Percentiles rank a stretch among this genome's conserved stretches.
Conservation (phyloP, 2,113 vertebrate genomes). For the Pungitius pungitius region DNA sequence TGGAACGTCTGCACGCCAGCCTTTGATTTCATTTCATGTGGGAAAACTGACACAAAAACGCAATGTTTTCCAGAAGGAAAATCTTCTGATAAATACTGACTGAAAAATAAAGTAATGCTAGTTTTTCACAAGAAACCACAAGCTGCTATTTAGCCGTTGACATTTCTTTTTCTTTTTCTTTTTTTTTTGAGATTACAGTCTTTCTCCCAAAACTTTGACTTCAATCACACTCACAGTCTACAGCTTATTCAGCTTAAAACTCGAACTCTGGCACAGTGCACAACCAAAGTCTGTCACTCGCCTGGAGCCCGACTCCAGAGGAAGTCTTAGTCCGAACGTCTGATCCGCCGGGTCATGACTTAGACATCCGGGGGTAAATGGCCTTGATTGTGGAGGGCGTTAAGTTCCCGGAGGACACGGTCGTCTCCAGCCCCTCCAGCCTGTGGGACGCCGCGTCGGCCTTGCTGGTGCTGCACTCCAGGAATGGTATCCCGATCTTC, state of each 20-base stretch:
- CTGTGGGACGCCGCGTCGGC: conserved; percentile 81
- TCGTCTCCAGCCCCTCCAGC: conserved; percentile 81
- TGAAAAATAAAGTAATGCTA: conserved; percentile 20
- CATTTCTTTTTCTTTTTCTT: conserved; percentile 5
- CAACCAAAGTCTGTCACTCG: neutral
- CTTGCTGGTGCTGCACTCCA: conserved; percentile 86
- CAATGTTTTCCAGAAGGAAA: neutral
- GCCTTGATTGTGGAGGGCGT: conserved; percentile 77
- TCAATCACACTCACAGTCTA: neutral
- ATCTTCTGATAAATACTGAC: conserved; percentile 40
- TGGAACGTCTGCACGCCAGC: conserved; percentile 20
- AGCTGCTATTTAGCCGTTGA: neutral
- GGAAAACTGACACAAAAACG: conserved; percentile 13
- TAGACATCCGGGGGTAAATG: conserved; percentile 72
- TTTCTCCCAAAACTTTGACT: conserved; percentile 37
- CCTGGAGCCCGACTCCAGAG: neutral
- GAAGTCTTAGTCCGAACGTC: conserved; percentile 3
- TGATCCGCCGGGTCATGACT: conserved; percentile 65
- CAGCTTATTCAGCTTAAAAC: conserved; percentile 18
- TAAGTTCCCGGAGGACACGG: conserved; percentile 80
- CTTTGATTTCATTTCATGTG: conserved; percentile 12
- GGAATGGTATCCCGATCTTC: conserved; percentile 79
- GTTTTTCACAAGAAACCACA: conserved; percentile 2
- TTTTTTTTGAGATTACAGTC: neutral
- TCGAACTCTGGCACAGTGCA: conserved; percentile 35